These are phyloP conservation scores for Dufourea novaeangliae DNA, from an alignment of 1,140 invertebrate genomes.

Conservation along the genomic window DNA sequence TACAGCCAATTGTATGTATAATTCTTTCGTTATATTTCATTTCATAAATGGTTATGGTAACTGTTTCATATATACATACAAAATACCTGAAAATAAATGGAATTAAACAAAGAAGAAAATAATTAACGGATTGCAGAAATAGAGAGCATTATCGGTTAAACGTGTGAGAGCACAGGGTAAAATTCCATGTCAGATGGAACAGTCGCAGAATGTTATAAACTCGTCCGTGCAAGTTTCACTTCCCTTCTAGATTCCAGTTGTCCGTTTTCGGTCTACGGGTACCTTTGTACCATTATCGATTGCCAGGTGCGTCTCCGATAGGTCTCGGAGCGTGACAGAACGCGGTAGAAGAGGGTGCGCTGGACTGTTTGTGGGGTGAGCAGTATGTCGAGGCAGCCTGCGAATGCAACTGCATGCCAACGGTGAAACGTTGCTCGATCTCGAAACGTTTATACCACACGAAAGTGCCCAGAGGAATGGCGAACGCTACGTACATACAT, in stretches of 20 bases:
- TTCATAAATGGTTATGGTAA: too few species aligned
- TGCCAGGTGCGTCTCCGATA: conserved; percentile 73
- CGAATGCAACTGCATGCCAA: neutral
- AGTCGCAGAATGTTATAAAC: conserved; percentile 14
- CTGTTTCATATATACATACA: too few species aligned
- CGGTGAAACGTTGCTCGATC: neutral
- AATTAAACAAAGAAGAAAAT: too few species aligned
- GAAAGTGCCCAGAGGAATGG: neutral
- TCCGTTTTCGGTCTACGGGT: conserved; percentile 45
- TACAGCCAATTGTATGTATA: too few species aligned
- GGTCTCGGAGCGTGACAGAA: conserved; percentile 61
- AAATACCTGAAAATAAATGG: too few species aligned
- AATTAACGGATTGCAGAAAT: too few species aligned
- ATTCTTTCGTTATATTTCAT: too few species aligned
- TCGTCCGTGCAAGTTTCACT: conserved; percentile 11
- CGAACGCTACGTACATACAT: neutral
- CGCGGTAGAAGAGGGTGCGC: conserved; percentile 48
- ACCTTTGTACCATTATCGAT: conserved; percentile 69
- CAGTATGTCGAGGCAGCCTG: conserved; percentile 24
- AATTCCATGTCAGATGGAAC: neutral
- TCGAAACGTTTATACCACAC: neutral
- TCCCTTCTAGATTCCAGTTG: conserved; percentile 30
- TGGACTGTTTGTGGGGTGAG: conserved; percentile 51
- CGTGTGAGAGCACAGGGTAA: neutral
- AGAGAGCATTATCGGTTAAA: too few species aligned